These are phyloP conservation scores for Acromyrmex echinatior DNA, from an alignment of 1,140 invertebrate species.

Conservation along the genomic window DNA sequence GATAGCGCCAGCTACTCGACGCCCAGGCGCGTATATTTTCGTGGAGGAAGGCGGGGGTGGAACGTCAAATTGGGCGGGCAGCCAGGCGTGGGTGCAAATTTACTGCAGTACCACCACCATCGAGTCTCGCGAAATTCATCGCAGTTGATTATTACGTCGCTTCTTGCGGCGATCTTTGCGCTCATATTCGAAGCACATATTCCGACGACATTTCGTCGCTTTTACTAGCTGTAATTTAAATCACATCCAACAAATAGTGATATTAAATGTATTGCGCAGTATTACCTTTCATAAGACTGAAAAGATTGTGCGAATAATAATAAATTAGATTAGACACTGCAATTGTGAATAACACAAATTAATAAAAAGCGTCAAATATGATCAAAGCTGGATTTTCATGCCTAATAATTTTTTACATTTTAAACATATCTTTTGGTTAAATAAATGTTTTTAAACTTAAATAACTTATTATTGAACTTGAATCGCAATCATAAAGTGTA, in stretches of 20 bases:
- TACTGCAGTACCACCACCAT: conserved; percentile 63
- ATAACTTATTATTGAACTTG: too few relatives aligned
- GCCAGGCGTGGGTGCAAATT: conserved; percentile 73
- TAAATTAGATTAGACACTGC: too few relatives aligned
- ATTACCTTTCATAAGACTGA: background rate
- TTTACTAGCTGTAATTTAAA: background rate
- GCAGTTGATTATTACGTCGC: background rate
- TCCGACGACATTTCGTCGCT: background rate
- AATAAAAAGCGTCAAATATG: too few relatives aligned
- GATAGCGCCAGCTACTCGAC: conserved; percentile 76
- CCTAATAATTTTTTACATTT: too few relatives aligned
- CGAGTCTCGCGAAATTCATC: conserved; percentile 38
- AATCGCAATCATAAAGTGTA: too few relatives aligned
- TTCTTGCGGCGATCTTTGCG: background rate
- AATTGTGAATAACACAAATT: too few relatives aligned
- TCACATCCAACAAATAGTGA: background rate
- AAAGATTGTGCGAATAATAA: background rate
- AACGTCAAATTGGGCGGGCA: conserved; percentile 58
- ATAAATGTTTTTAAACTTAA: too few relatives aligned
- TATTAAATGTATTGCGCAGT: background rate
- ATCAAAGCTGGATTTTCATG: too few relatives aligned
- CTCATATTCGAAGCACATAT: background rate
- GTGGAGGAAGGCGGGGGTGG: conserved; percentile 21
- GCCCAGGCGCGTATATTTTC: conserved; percentile 67
- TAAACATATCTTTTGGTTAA: too few relatives aligned